Percentiles rank a stretch among this genome's conserved stretches.
phyloP scores from a whole-genome alignment of 64 coral and sea anemone genomes.

The Trachythela sp. region DNA sequence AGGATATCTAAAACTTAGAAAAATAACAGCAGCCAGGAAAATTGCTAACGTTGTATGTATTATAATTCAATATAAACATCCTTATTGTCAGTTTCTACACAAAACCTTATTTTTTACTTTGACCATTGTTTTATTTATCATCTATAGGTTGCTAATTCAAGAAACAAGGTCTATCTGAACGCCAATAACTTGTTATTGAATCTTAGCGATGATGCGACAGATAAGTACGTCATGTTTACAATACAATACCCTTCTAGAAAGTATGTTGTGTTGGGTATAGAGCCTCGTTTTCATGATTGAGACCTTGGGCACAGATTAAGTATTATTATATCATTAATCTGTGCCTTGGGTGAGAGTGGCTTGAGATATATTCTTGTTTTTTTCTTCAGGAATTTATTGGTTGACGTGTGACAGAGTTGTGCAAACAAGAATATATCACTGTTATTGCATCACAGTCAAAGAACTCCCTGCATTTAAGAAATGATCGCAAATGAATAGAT shows the following conservation, averaged over 20 bases:
- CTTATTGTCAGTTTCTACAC: background rate
- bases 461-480: too few relatives aligned
- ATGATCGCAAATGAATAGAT: too few relatives aligned
- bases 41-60: conserved; percentile 81
- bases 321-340: background rate
- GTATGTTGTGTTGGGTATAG: background rate
- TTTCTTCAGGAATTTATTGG: background rate
- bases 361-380: background rate
- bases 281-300: too few relatives aligned
- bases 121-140: background rate
- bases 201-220: conserved; percentile 63
- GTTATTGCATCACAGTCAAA: background rate
- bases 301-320: too few relatives aligned
- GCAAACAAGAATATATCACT: background rate
- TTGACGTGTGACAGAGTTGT: background rate
- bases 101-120: background rate
- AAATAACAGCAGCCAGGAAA: conserved; percentile 71
- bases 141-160: conserved; percentile 76
- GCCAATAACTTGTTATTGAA: conserved; percentile 74
- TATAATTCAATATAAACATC: background rate
- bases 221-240: conserved; percentile 51
- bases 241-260: background rate
- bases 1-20: conserved; percentile 80
- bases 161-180: conserved; percentile 91
- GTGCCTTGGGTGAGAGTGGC: background rate